Base-by-base conservation (phyloP, 2,888 invertebrate genomes). In the Phaonia tiefii region DNA sequence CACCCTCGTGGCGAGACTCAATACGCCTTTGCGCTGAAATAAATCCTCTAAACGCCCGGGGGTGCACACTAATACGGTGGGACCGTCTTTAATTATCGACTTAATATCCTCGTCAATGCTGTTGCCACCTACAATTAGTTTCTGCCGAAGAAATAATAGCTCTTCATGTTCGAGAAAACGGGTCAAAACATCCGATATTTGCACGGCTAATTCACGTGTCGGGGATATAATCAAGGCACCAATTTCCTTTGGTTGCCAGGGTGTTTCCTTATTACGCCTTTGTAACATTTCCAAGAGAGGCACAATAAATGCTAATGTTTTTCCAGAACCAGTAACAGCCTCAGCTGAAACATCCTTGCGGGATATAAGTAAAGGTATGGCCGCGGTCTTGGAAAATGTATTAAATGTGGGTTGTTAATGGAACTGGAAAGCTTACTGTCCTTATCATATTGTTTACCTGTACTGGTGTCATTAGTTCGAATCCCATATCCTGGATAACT, bases 321-420 rank as follows among this genome's bases (percentile, higher is more conserved):
- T 99, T 0, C 99, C 99, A 83, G 99, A 99, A 2, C 99, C 99
- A 0, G 99, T 99, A 0, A 99, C 97, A 2, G 99, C 99, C 91
- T 99, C 99, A 0, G 97, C 99, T 0, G 97, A 98, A 13, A 99
- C 98, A 92, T 99, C 99, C 91, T 98, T 99, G 86, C 96, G 96
- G 8, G 94, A 93, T 70, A 99, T 89, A 69, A 99, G 92, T 71
- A 98, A 92, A 0, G 98, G 98, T 86, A 98, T 98, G 72, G 96
- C 95, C 0, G 97, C 96, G 3, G 96, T 95, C 93, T 98, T 93
- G 11, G n/a, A 31, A 58, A 17, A 22, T 39, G 2, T n/a, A 25
- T 11, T 17, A 63, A 63, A 1, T 3, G 8, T 5, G 1, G 2
- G 1, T 1, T 42, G 26, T 20, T 1, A 25, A 26, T 65, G 69